Evolutionary conservation across 2,113 vertebrate genomes (phyloP).

Genomic region (Uria aalge): DNA sequence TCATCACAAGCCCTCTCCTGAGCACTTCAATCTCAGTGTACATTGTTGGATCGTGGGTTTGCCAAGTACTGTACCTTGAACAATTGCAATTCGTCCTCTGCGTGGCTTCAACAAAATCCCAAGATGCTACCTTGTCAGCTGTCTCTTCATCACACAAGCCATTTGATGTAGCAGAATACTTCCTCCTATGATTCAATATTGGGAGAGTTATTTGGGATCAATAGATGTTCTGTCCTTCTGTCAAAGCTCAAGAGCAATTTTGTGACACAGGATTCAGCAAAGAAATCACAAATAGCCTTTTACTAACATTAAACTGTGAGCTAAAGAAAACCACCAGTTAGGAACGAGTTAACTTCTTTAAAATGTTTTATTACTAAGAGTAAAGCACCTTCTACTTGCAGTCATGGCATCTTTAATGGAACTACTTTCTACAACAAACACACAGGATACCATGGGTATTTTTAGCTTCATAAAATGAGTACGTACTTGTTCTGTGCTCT

Average conservation of each 20-base stretch:
- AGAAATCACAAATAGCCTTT: not conserved
- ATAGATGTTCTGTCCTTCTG: not conserved
- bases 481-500: constrained; percentile 95
- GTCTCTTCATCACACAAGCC: constrained; percentile 88
- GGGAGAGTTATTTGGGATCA: constrained; percentile 15
- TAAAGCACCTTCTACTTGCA: not conserved
- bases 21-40: not conserved
- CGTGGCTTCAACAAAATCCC: constrained; percentile 94
- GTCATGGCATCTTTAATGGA: not conserved
- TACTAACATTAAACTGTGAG: not conserved
- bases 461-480: not conserved
- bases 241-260: constrained; percentile 18
- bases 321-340: not conserved
- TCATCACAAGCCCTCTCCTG: constrained; percentile 1
- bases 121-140: constrained; percentile 82
- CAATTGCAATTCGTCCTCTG: constrained; percentile 92
- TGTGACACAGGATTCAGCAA: not conserved
- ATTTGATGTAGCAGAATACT: constrained; percentile 88
- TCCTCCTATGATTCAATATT: constrained; percentile 80
- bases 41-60: not conserved
- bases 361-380: not conserved
- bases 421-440: not conserved
- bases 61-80: constrained; percentile 81
- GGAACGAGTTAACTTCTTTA: not conserved
- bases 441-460: not conserved